A percentile compares a stretch with the other conserved stretches of the same genome.
Conservation (phyloP, 2,797 vertebrate species). For the Caiman crocodilus region DNA sequence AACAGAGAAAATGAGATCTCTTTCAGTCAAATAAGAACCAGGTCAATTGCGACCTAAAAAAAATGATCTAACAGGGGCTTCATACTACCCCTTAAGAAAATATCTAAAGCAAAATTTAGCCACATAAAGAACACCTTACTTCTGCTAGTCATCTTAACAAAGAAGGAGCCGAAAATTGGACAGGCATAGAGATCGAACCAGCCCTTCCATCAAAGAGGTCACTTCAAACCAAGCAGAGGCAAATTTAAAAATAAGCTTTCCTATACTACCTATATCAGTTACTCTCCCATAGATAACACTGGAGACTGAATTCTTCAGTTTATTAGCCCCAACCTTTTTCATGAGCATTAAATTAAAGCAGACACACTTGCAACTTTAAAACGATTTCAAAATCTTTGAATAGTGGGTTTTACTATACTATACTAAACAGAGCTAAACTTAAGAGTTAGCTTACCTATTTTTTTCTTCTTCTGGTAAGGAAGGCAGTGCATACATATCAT, state of each 20-base stretch:
- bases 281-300: neutral
- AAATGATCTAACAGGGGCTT: neutral
- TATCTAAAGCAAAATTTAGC: neutral
- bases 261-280: neutral
- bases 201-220: neutral
- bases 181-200: fast-evolving
- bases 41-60: neutral
- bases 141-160: neutral
- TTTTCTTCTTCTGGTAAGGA: conserved; percentile 87
- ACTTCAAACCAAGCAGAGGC: neutral
- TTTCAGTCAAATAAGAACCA: neutral
- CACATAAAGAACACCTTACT: neutral
- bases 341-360: neutral
- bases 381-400: neutral
- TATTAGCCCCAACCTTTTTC: neutral
- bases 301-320: neutral
- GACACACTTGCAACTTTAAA: neutral
- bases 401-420: neutral
- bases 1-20: neutral
- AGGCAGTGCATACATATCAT: conserved; percentile 92
- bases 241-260: neutral
- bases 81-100: neutral
- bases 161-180: neutral
- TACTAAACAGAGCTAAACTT: neutral
- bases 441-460: conserved; percentile 84